Base-by-base conservation (phyloP, 2,113 vertebrate genomes). In the Python bivittatus region DNA sequence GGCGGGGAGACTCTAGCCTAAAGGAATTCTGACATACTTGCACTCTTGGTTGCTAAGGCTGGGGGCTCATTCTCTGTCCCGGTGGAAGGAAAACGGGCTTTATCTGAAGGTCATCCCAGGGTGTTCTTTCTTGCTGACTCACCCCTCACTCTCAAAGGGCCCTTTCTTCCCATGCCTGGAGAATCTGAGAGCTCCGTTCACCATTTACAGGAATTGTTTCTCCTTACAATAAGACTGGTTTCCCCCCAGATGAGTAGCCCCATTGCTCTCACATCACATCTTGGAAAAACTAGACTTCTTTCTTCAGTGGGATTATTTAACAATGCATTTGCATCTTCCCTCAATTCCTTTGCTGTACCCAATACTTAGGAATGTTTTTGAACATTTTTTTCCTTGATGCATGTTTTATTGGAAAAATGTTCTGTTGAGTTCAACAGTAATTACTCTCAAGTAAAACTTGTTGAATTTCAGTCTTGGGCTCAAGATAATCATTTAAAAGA, bases 271-370 rank as follows among this genome's bases (percentile, higher is more conserved):
- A 11, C 23, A 11, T 12, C 68, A n/a, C 2, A 1, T 12, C 56
- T 13, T 60, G 27, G 64, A 60, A 27, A 10, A 23, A 79, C 84
- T 0, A 0, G 48, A 89, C n/a, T 0, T 0, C 0, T 92, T 54
- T n/a, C 88, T 0, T 0, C 6, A 0, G 4, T 42, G 25, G 91
- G 15, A 38, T 23, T 92, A 90, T 91, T 54, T 52, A 11, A 0
- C n/a, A 86, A 90, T 68, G 92, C 52, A 48, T 44, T 6, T 54
- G 61, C 86, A 54, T 22, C 48, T 58, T 22, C 27, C 20, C 13
- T 11, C 0, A 6, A 7, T 1, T 4, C 6, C 6, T 15, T 54
- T 4, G 1, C 33, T 29, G 38, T 64, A 52, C 2, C 56, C 53
- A 20, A 27, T 57, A 8, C 8, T 61, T 29, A 4, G 9, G 33